Percentiles rank a stretch among this genome's conserved stretches.
These are phyloP conservation scores for Patagioenas fasciata DNA, from an alignment of 2,113 vertebrate genomes.

Conservation along the genomic window DNA sequence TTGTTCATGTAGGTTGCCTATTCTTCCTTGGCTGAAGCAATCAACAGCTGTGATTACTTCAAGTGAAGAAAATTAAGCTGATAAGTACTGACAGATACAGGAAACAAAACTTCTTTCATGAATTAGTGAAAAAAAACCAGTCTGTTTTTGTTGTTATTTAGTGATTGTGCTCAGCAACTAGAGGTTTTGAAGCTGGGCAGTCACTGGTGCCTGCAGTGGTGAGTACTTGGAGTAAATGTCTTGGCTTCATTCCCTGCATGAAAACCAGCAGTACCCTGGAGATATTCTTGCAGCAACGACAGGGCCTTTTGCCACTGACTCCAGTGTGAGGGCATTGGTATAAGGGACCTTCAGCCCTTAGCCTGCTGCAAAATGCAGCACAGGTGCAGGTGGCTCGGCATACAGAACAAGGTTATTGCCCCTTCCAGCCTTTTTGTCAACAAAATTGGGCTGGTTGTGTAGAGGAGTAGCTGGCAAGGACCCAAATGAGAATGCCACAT, in stretches of 20 bases:
- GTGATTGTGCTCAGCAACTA: neutral
- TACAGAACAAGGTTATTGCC: neutral
- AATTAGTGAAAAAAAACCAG: neutral
- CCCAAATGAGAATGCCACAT: neutral
- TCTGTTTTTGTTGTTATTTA: neutral
- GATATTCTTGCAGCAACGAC: neutral
- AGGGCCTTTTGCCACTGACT: neutral
- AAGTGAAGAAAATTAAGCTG: constrained; percentile 25
- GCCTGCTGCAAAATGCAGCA: neutral
- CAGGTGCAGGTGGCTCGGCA: neutral
- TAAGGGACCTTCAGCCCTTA: neutral
- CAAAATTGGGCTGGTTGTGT: neutral
- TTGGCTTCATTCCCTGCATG: neutral
- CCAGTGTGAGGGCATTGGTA: neutral
- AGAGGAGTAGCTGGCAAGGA: neutral
- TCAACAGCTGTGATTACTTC: constrained; percentile 42
- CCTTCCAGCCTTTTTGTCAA: neutral
- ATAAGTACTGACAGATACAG: neutral
- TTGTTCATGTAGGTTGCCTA: constrained; percentile 19
- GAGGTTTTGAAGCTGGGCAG: neutral
- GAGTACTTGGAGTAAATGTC: neutral
- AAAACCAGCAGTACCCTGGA: neutral
- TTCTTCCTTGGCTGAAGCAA: constrained; percentile 39
- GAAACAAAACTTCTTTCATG: neutral
- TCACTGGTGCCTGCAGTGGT: neutral